Percentiles rank a stretch among this genome's conserved stretches.
Conservation (phyloP, 2,888 invertebrate genomes). For the Aethes cnicana region DNA sequence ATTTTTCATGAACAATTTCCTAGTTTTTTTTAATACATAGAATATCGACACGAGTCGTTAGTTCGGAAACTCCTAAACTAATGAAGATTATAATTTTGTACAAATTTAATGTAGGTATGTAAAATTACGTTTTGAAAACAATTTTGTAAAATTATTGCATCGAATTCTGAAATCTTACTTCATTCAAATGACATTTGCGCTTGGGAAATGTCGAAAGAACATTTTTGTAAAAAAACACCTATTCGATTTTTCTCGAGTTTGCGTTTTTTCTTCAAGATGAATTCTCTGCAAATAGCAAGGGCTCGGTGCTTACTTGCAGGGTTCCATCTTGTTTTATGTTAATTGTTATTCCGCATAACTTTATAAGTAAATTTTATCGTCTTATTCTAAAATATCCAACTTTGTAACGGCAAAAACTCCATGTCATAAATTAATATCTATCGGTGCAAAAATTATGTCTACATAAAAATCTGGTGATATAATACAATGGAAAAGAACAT, state of each 20-base stretch:
- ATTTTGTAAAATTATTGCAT: constrained; percentile 46
- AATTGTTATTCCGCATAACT: constrained; percentile 65
- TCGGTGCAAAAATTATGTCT: constrained; percentile 24
- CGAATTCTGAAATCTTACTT: constrained; percentile 31
- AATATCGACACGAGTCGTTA: constrained; percentile 55
- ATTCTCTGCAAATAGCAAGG: constrained; percentile 64
- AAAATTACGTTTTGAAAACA: constrained; percentile 15
- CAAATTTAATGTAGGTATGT: constrained; percentile 14
- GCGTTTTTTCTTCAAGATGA: constrained; percentile 46
- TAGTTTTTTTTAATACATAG: constrained; percentile 58
- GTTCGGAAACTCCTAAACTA: constrained; percentile 18
- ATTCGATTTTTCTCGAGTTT: constrained; percentile 34
- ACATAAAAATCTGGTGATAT: constrained; percentile 26
- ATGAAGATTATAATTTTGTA: constrained; percentile 14
- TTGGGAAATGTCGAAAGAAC: constrained; percentile 44
- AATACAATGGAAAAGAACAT: constrained; percentile 35
- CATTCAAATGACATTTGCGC: constrained; percentile 39
- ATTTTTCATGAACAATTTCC: constrained; percentile 75
- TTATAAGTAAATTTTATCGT: constrained; percentile 30
- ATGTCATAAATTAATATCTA: constrained; percentile 20
- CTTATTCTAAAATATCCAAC: constrained; percentile 19
- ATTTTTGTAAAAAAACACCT: constrained; percentile 33
- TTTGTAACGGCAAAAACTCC: constrained; percentile 24
- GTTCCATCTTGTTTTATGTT: constrained; percentile 50
- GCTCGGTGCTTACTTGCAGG: constrained; percentile 64